These are phyloP conservation scores for Boulengeromyrus knoepffleri DNA, from an alignment of 2,113 vertebrate genomes.

Conservation along the genomic window DNA sequence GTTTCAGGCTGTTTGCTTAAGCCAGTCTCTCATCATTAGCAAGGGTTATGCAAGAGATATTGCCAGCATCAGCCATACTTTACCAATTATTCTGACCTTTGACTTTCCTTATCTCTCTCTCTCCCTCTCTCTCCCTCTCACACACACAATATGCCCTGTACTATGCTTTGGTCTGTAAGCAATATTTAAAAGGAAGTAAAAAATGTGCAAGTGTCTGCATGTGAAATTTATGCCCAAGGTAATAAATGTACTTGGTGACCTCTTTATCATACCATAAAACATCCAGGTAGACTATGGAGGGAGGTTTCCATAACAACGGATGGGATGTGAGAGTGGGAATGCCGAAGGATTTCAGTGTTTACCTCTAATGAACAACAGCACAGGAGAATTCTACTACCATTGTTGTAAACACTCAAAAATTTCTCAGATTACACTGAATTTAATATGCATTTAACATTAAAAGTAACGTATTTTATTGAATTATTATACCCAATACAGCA, in stretches of 20 bases:
- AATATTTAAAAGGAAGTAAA: not conserved
- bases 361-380: not conserved
- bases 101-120: constrained; percentile 34
- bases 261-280: not conserved
- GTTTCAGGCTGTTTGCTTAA: constrained; percentile 30
- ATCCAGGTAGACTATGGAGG: not conserved
- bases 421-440: not conserved
- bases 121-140: constrained; percentile 15
- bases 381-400: not conserved
- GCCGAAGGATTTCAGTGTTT: not conserved
- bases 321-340: not conserved
- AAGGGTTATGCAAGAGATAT: constrained; percentile 46
- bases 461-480: not conserved
- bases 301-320: not conserved
- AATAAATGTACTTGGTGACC: not conserved
- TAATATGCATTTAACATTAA: not conserved
- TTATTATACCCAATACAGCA: not conserved
- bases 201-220: constrained; percentile 1
- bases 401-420: not conserved
- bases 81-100: constrained; percentile 44
- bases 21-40: constrained; percentile 44
- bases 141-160: constrained; percentile 14
- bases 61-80: constrained; percentile 40
- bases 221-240: not conserved
- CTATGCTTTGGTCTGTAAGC: not conserved